Evolutionary conservation across 2,888 invertebrate species (phyloP).

Genomic region (Fabriciana adippe): DNA sequence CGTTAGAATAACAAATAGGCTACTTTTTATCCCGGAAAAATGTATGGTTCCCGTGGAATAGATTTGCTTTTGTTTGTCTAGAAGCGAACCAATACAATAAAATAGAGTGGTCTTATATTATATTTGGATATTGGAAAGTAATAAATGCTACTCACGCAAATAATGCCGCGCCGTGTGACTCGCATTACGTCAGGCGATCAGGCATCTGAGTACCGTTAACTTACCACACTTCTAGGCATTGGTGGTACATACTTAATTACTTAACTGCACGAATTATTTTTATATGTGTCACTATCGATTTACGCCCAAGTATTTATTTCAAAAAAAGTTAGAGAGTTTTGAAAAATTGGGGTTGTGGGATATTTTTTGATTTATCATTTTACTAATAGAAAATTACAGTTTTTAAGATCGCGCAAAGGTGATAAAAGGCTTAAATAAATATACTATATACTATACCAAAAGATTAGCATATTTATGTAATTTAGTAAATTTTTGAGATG

Average conservation of each 20-base stretch:
- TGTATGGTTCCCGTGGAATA: too few species aligned
- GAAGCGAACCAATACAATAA: too few species aligned
- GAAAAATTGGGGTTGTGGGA: too few species aligned
- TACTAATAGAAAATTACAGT: too few species aligned
- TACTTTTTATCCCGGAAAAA: too few species aligned
- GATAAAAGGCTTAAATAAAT: too few species aligned
- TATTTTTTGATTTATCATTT: too few species aligned
- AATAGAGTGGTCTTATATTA: constrained; percentile 5
- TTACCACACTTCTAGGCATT: constrained; percentile 26
- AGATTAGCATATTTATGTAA: constrained; percentile 44
- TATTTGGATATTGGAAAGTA: constrained; percentile 39
- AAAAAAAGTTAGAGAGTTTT: too few species aligned
- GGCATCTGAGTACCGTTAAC: constrained; percentile 45
- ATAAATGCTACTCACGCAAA: constrained; percentile 36
- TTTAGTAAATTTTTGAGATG: constrained; percentile 45
- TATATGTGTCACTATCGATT: neutral
- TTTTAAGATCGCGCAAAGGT: too few species aligned
- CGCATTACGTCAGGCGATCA: constrained; percentile 34
- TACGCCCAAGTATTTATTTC: neutral
- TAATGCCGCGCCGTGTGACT: constrained; percentile 33
- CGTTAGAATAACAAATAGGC: too few species aligned
- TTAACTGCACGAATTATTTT: neutral
- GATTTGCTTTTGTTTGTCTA: too few species aligned
- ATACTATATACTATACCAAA: constrained; percentile 5
- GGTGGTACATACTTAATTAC: constrained; percentile 6